These are phyloP conservation scores for Agonopterix arenella DNA, from an alignment of 2,888 invertebrate species.

Conservation along the genomic window DNA sequence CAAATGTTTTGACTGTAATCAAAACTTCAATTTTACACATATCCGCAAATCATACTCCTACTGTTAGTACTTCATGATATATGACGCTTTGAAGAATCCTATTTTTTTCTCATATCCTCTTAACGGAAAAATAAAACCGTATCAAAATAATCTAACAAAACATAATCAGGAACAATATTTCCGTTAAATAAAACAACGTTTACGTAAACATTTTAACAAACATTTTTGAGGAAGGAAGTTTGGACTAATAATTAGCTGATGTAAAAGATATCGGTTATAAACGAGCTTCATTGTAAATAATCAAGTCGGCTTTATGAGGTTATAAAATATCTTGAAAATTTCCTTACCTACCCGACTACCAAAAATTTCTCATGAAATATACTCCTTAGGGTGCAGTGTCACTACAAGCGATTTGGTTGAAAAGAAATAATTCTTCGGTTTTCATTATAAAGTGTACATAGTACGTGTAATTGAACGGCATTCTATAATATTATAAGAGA, in stretches of 20 bases:
- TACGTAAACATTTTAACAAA: slow-evolving; percentile 17
- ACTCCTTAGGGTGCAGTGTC: slow-evolving; percentile 10
- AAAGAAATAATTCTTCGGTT: too few relatives aligned
- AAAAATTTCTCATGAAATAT: slow-evolving; percentile 10
- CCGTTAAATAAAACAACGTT: slow-evolving; percentile 6
- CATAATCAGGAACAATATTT: background rate
- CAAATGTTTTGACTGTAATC: too few relatives aligned
- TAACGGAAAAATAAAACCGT: too few relatives aligned
- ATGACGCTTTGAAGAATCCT: too few relatives aligned
- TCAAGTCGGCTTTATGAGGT: slow-evolving; percentile 32
- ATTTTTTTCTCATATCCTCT: too few relatives aligned
- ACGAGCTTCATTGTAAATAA: slow-evolving; percentile 32
- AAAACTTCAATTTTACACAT: too few relatives aligned
- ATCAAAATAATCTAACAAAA: too few relatives aligned
- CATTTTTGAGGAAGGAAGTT: slow-evolving; percentile 31
- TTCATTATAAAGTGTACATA: too few relatives aligned
- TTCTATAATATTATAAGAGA: too few relatives aligned
- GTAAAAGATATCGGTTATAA: slow-evolving; percentile 32
- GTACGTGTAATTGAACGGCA: too few relatives aligned
- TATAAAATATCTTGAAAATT: slow-evolving; percentile 32
- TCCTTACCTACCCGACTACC: slow-evolving; percentile 20
- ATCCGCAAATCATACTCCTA: too few relatives aligned
- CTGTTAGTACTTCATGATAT: too few relatives aligned
- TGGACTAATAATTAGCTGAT: slow-evolving; percentile 26
- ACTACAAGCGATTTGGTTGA: slow-evolving; percentile 13